phyloP scores from a whole-genome alignment of 1,140 invertebrate genomes.

The Brachionus manjavacas region DNA sequence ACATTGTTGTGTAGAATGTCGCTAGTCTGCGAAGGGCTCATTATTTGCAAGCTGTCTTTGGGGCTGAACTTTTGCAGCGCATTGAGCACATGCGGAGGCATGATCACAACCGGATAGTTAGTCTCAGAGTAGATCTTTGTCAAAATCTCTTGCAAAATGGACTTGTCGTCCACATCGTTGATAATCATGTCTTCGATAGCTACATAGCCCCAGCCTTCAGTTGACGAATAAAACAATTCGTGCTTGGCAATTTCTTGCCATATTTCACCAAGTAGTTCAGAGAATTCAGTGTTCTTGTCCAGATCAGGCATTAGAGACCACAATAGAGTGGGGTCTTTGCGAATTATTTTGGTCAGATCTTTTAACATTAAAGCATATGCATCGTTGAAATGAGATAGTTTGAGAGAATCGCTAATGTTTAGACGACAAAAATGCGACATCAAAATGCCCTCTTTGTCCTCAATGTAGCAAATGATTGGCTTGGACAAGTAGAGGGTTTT shows the following conservation, averaged over 20 bases:
- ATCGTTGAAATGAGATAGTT: slow-evolving; percentile 32
- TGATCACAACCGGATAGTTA: slow-evolving; percentile 34
- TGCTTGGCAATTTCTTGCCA: slow-evolving; percentile 42
- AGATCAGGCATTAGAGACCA: slow-evolving; percentile 41
- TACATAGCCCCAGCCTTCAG: slow-evolving; percentile 43
- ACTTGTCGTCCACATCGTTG: slow-evolving; percentile 19
- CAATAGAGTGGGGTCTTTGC: slow-evolving; percentile 2
- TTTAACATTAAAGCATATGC: slow-evolving; percentile 36
- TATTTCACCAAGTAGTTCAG: slow-evolving; percentile 25
- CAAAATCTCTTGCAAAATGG: slow-evolving; percentile 17
- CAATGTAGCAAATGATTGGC: slow-evolving; percentile 37
- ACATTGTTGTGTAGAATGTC: slow-evolving; percentile 34
- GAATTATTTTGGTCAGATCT: slow-evolving; percentile 40
- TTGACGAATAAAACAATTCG: slow-evolving; percentile 36
- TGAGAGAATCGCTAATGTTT: slow-evolving; percentile 23
- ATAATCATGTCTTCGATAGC: slow-evolving; percentile 43
- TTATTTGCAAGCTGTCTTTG: slow-evolving; percentile 34
- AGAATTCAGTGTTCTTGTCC: neutral
- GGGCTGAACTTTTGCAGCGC: neutral
- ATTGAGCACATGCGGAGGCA: slow-evolving; percentile 37
- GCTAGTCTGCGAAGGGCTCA: slow-evolving; percentile 31
- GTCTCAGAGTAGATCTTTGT: slow-evolving; percentile 37
- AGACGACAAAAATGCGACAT: slow-evolving; percentile 41
- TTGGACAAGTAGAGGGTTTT: slow-evolving; percentile 31
- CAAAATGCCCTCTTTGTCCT: slow-evolving; percentile 38